phyloP scores from a whole-genome alignment of 2,797 vertebrate species.

The Poeciliopsis gracilis region DNA sequence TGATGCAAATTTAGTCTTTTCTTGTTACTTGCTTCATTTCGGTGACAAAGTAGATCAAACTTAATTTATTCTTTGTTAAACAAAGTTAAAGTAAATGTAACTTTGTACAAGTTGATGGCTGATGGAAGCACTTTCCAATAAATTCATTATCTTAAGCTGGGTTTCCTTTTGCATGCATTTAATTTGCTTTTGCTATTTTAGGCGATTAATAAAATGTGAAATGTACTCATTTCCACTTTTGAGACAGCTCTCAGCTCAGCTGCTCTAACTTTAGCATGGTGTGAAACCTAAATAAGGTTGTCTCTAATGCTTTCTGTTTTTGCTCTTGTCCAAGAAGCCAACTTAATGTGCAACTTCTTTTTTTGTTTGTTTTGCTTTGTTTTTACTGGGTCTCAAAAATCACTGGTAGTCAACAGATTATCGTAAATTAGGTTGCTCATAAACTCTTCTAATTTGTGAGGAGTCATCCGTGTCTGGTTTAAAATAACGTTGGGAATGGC shows the following conservation, averaged over 20 bases:
- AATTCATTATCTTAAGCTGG: background rate
- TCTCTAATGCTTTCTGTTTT: background rate
- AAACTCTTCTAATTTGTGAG: background rate
- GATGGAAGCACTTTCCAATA: background rate
- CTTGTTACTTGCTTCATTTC: background rate
- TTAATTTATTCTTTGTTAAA: background rate
- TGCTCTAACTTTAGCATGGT: background rate
- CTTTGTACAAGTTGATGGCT: background rate
- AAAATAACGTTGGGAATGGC: background rate
- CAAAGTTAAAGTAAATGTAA: too few species aligned
- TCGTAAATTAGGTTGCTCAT: background rate
- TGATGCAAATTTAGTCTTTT: background rate
- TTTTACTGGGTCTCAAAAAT: background rate
- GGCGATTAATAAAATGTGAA: background rate
- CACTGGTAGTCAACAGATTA: background rate
- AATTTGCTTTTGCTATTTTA: background rate
- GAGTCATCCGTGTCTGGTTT: background rate
- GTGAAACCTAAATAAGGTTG: background rate
- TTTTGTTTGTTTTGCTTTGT: background rate
- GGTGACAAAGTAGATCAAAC: background rate
- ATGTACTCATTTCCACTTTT: background rate
- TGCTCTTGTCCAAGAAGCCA: background rate
- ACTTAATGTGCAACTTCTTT: background rate
- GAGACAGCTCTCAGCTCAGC: background rate
- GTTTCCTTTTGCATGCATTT: background rate